Base-by-base conservation (phyloP, 2,888 invertebrate species). In the Plagodis pulveraria region DNA sequence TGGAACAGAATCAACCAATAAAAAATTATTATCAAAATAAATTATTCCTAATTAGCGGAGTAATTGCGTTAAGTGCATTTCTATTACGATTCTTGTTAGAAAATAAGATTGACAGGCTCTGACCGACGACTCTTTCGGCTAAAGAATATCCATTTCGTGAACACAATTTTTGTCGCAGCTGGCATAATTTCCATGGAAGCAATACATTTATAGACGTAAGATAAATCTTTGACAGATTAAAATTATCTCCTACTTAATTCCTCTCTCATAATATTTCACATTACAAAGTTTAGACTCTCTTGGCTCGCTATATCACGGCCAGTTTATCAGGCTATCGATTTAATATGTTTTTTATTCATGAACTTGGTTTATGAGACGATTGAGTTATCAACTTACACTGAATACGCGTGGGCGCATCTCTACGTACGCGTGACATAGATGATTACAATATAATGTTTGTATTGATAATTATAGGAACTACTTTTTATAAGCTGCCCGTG, bases 281-380 rank as follows among this genome's bases (percentile, higher is more conserved):
- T 22, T 6, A 47, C 33, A 47, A 42, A 51, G 48, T 52, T 34
- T 43, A 49, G 52, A 48, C 34, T 12, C 9, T 11, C 34, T 32
- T 34, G 45, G 42, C 12, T 22, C 47, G 51, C 51, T 58, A 45
- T 36, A 58, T 58, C 53, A 58, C 44, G 11, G 32, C 8, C n/a
- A 35, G 40, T 48, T 62, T 66, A 68, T 66, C 68, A 53, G 41
- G 38, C 38, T 50, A 63, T 68, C 66, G 45, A 10, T 53, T 49
- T 69, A 65, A 69, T 66, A 45, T 43, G 55, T 49, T 62, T 62
- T 69, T 65, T 69, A 69, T 66, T 66, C 66, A 69, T 68, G 64
- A 68, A 63, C 10, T 11, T 0, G 34, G 44, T 58, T 58, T 58
- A 54, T n/a, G 58, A 50, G 46, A 6, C 11, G 62, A 68, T 66